phyloP scores from a whole-genome alignment of 2,888 invertebrate genomes.

The Lamproptera curius region DNA sequence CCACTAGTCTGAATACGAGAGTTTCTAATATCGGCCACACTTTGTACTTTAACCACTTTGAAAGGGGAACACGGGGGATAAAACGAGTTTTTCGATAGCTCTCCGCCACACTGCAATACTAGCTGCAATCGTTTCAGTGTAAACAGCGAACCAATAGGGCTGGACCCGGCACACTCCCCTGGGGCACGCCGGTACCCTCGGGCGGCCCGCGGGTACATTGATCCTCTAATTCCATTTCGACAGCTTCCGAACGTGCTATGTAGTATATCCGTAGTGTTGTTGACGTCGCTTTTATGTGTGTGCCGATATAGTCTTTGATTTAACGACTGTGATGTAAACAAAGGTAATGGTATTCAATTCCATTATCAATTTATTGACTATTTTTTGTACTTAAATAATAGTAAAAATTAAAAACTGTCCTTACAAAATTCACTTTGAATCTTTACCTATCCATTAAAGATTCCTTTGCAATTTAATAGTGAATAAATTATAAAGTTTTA shows the following conservation, averaged over 20 bases:
- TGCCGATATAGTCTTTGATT: too few relatives aligned
- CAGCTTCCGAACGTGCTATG: conserved; percentile 8
- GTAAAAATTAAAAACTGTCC: too few relatives aligned
- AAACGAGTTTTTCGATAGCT: conserved; percentile 38
- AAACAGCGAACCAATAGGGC: conserved; percentile 54
- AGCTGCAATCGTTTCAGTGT: conserved; percentile 29
- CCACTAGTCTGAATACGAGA: conserved; percentile 5
- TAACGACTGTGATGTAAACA: too few relatives aligned
- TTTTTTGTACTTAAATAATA: too few relatives aligned
- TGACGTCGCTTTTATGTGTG: not conserved
- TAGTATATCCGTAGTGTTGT: not conserved
- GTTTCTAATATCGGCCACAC: conserved; percentile 19
- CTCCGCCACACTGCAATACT: conserved; percentile 35
- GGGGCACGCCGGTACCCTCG: not conserved
- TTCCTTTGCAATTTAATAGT: too few relatives aligned
- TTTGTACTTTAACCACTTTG: conserved; percentile 18
- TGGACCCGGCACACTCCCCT: conserved; percentile 6
- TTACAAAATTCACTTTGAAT: too few relatives aligned
- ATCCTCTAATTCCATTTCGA: conserved; percentile 17
- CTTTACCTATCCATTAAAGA: too few relatives aligned
- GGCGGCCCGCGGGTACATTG: conserved; percentile 12
- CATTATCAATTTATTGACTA: too few relatives aligned
- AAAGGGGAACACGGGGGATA: conserved; percentile 14
- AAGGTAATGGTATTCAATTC: too few relatives aligned
- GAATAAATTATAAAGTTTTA: too few relatives aligned